Evolutionary conservation across 2,888 invertebrate genomes (phyloP).

Genomic region (Autographa gamma): DNA sequence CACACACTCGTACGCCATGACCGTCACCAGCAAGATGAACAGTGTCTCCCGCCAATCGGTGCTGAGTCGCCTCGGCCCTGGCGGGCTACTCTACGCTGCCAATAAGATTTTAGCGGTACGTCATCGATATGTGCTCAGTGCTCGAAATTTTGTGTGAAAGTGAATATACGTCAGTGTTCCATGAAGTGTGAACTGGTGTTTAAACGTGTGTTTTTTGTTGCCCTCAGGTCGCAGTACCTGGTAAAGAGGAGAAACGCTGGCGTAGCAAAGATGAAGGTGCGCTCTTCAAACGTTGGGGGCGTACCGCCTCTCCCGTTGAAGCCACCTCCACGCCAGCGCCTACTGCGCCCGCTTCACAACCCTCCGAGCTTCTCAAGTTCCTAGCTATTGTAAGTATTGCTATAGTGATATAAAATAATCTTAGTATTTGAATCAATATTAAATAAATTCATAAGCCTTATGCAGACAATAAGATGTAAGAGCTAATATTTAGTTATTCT

Average conservation of each 20-base stretch:
- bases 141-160: constrained; percentile 60
- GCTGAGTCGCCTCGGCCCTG: constrained; percentile 85
- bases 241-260: constrained; percentile 86
- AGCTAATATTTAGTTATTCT: no score
- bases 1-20: constrained; percentile 80
- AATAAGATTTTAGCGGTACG: constrained; percentile 88
- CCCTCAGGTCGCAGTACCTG: constrained; percentile 86
- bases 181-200: constrained; percentile 72
- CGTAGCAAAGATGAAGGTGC: constrained; percentile 83
- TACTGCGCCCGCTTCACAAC: constrained; percentile 69
- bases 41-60: constrained; percentile 86
- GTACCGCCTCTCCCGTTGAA: constrained; percentile 73
- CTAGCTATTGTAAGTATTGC: constrained; percentile 93
- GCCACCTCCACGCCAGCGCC: constrained; percentile 68
- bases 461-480: no score
- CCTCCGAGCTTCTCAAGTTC: constrained; percentile 91
- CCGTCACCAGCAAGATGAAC: constrained; percentile 88
- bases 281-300: constrained; percentile 85
- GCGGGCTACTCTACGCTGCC: constrained; percentile 85
- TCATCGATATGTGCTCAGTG: constrained; percentile 72
- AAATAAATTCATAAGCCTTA: no score
- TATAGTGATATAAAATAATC: neutral
- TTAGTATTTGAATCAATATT: neutral
- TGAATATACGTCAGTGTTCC: constrained; percentile 66
- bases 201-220: constrained; percentile 82